Evolutionary conservation across 2,113 vertebrate species (phyloP), one percentile per base, ranked within the genome.

Genomic region (Poecilia latipinna): DNA sequence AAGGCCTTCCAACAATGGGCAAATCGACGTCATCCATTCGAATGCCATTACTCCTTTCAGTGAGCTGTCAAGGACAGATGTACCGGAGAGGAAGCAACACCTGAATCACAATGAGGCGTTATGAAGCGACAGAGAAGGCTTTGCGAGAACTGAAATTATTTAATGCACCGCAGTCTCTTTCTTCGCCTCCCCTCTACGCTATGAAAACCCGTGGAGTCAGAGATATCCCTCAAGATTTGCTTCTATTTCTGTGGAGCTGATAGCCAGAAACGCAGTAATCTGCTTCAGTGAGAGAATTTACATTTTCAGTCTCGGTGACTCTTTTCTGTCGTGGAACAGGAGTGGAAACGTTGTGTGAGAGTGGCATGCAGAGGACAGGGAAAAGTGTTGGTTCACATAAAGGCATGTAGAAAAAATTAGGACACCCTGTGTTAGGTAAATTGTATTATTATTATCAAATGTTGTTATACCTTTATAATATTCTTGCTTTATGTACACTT

Each of bases 21-120:
- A 72, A 44, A 57, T 48, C 66, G 42, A 71, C 37, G 51, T 81
- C 64, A 73, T 57, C 37, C n/a, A 61, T 74, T 35, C 29, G 24
- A 80, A 80, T 24, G 4, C 26, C 15, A 5, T 39, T 68, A 57
- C 68, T 70, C 64, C 64, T 80, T 68, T 83, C 75, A 86, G 22
- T 19, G 4, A 44, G 64, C 42, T 28, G 66, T 63, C 82, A 89
- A 89, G 84, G 80, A 78, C 80, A 78, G 32, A 70, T 3, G n/a
- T 3, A 26, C 7, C 70, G 60, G 70, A 65, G 29, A 77, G 61
- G 26, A 60, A 63, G 24, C 48, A 75, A 48, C 17, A 37, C 22
- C 73, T 74, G 64, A 64, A 39, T 72, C 7, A 70, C 15, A 48
- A 35, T 17, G 6, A 64, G 44, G 35, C 15, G 35, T 48, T 65